Conservation (phyloP, 2,113 vertebrate genomes). For the Ceyx cyanopectus region DNA sequence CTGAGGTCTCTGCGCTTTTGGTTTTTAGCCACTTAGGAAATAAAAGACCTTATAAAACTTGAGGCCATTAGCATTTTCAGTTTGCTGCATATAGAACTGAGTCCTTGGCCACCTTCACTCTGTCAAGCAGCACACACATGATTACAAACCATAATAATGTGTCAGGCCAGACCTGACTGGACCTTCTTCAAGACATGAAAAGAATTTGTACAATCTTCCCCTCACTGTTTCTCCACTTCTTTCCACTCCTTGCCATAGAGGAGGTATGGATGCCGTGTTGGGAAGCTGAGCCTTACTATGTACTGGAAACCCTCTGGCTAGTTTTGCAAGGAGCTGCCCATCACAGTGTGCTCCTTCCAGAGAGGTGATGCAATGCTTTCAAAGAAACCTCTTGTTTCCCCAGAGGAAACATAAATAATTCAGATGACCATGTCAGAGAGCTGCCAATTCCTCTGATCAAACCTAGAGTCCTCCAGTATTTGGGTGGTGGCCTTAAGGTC, state of each 20-base stretch:
- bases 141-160: not conserved
- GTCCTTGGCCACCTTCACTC: not conserved
- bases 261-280: not conserved
- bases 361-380: not conserved
- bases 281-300: not conserved
- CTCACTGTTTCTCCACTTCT: not conserved
- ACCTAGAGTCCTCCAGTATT: not conserved
- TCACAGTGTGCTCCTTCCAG: not conserved
- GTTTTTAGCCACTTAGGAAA: not conserved
- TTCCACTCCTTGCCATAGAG: not conserved
- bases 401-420: not conserved
- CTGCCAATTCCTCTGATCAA: not conserved
- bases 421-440: not conserved
- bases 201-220: fast-evolving
- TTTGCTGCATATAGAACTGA: fast-evolving
- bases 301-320: not conserved
- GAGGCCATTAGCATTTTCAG: not conserved
- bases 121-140: fast-evolving
- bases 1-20: not conserved
- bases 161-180: not conserved
- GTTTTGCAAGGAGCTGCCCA: not conserved
- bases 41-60: not conserved
- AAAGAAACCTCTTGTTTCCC: not conserved
- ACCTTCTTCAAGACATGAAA: fast-evolving
- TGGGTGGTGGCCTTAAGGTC: not conserved